Conservation (phyloP, 23 tunicate genomes). For the Diplosoma virens region DNA sequence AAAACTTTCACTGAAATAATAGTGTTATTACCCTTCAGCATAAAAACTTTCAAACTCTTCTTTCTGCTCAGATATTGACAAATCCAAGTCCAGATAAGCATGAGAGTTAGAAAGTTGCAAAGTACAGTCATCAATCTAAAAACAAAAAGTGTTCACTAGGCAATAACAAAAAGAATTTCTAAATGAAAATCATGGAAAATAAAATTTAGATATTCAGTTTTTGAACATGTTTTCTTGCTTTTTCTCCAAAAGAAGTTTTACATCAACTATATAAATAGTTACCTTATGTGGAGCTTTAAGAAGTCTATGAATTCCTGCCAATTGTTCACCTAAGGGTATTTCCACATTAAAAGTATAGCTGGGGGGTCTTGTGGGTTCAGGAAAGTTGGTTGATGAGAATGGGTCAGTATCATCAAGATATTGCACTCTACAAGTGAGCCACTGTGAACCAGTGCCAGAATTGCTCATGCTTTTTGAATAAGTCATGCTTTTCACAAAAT, state of each 20-base stretch:
- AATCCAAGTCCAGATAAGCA: conserved; percentile 85
- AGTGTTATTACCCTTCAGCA: conserved; percentile 74
- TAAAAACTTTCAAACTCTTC: conserved; percentile 91
- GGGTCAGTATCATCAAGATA: conserved; percentile 99
- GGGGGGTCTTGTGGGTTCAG: conserved; percentile 91
- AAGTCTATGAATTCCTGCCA: conserved; percentile 92
- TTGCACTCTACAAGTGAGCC: conserved; percentile 88
- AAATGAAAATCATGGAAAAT: no score
- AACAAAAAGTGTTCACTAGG: no score
- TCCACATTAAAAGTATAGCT: conserved; percentile 84
- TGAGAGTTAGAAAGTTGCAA: conserved; percentile 79
- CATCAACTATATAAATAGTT: neutral
- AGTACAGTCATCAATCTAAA: conserved; percentile 87
- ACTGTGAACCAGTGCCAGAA: conserved; percentile 36
- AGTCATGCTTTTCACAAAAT: neutral
- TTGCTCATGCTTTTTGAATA: no score
- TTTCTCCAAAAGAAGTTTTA: no score
- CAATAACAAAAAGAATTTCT: no score
- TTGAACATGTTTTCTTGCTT: no score
- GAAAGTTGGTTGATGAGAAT: conserved; percentile 89
- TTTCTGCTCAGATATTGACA: conserved; percentile 85
- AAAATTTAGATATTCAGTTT: no score
- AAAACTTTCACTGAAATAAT: no score
- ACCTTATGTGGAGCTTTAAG: conserved; percentile 96
- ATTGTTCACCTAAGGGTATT: conserved; percentile 84